Percentiles rank a stretch among this genome's conserved stretches.
Evolutionary conservation across 2,797 vertebrate species (phyloP).

Genomic region (Columba guinea): DNA sequence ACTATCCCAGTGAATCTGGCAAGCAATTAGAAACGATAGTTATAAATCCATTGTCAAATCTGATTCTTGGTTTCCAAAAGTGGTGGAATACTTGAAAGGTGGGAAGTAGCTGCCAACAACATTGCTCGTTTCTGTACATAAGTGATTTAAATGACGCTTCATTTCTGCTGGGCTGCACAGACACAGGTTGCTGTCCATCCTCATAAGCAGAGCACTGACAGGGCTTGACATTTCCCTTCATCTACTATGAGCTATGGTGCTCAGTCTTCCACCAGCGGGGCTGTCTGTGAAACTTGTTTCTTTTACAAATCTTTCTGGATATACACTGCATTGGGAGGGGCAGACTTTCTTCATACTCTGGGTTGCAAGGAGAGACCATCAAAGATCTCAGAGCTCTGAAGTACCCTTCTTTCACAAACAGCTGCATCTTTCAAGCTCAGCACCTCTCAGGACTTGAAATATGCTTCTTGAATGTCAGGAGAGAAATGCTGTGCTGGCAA

Average conservation of each 20-base stretch:
- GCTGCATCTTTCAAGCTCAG: conserved; percentile 14
- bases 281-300: not conserved
- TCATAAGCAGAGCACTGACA: not conserved
- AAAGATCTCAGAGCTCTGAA: conserved; percentile 14
- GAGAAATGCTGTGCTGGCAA: conserved; percentile 30
- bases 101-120: not conserved
- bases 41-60: not conserved
- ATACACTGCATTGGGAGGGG: not conserved
- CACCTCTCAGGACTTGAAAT: conserved; percentile 23
- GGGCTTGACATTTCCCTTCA: conserved; percentile 33
- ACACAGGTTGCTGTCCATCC: conserved; percentile 19
- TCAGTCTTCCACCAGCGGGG: not conserved
- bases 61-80: not conserved
- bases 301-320: conserved; percentile 14
- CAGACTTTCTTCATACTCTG: not conserved
- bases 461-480: conserved; percentile 9
- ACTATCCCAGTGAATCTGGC: not conserved
- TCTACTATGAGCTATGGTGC: not conserved
- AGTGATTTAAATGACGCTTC: conserved; percentile 11
- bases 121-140: not conserved
- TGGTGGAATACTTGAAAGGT: not conserved
- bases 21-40: not conserved
- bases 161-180: conserved; percentile 33
- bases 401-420: conserved; percentile 28
- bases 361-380: not conserved